These are phyloP conservation scores for Aegotheles bennettii DNA, from an alignment of 2,113 vertebrate species.

Conservation along the genomic window DNA sequence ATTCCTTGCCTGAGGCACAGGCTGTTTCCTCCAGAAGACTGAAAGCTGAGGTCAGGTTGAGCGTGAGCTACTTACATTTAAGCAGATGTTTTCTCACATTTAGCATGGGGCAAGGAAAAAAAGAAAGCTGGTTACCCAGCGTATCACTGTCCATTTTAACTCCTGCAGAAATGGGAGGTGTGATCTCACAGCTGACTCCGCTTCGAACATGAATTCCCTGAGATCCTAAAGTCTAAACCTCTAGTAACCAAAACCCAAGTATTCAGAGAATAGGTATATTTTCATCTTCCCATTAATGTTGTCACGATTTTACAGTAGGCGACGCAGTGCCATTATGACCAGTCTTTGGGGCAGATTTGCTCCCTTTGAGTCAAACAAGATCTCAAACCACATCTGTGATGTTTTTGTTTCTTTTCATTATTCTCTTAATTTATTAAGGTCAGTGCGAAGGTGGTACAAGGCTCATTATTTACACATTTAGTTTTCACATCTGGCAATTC, in stretches of 20 bases:
- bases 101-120: background rate
- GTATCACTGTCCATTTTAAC: background rate
- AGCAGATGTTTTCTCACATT: background rate
- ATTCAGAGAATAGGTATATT: background rate
- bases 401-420: background rate
- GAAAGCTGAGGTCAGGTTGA: background rate
- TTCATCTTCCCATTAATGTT: background rate
- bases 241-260: background rate
- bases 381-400: background rate
- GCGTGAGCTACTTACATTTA: background rate
- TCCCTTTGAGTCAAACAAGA: background rate
- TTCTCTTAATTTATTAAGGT: constrained; percentile 26
- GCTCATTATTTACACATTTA: background rate
- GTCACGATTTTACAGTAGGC: background rate
- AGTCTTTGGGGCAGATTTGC: background rate
- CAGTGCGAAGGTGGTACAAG: constrained; percentile 6
- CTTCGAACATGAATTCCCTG: background rate
- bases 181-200: background rate
- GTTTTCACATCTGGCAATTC: constrained; percentile 19
- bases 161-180: background rate
- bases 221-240: background rate
- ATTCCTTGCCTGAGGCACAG: background rate
- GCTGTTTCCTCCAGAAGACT: background rate
- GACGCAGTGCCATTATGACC: background rate
- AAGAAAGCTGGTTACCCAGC: background rate